These are phyloP conservation scores for Drosophila anceps DNA, from an alignment of 2,888 invertebrate genomes.

Conservation along the genomic window DNA sequence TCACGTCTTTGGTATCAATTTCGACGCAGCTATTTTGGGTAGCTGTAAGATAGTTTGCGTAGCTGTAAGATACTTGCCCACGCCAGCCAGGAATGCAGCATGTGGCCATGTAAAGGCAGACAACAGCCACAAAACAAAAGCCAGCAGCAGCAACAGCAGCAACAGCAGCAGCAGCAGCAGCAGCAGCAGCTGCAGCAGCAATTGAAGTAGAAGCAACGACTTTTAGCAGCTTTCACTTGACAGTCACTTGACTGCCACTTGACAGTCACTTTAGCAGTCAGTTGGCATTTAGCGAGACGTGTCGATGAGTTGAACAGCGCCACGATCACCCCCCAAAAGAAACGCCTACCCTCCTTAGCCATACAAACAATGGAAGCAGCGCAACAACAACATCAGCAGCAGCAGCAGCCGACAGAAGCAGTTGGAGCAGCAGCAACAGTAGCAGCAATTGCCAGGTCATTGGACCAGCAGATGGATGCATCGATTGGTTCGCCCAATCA, in stretches of 20 bases:
- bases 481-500: slow-evolving; percentile 67
- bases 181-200: slow-evolving; percentile 32
- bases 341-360: slow-evolving; percentile 3
- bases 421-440: slow-evolving; percentile 28
- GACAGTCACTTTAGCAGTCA: slow-evolving; percentile 62
- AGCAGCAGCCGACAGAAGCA: slow-evolving; percentile 15
- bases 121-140: too few species aligned
- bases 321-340: slow-evolving; percentile 11
- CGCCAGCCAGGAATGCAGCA: slow-evolving; percentile 63
- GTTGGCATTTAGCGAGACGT: slow-evolving; percentile 70
- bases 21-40: slow-evolving; percentile 45
- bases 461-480: slow-evolving; percentile 73
- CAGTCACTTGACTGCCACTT: slow-evolving; percentile 62
- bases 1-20: slow-evolving; percentile 32
- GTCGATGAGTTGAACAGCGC: slow-evolving; percentile 71
- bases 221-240: slow-evolving; percentile 23
- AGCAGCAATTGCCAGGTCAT: slow-evolving; percentile 57
- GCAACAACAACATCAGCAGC: slow-evolving; percentile 35
- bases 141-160: slow-evolving; percentile 33
- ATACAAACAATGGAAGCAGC: slow-evolving; percentile 62
- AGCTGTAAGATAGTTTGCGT: slow-evolving; percentile 19
- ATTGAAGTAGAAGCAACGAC: slow-evolving; percentile 8
- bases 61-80: slow-evolving; percentile 40
- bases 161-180: slow-evolving; percentile 1
- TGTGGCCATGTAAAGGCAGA: slow-evolving; percentile 64